A percentile compares a stretch with the other conserved stretches of the same genome.
These are phyloP conservation scores for Origma solitaria DNA, from an alignment of 2,113 vertebrate genomes.

Conservation along the genomic window DNA sequence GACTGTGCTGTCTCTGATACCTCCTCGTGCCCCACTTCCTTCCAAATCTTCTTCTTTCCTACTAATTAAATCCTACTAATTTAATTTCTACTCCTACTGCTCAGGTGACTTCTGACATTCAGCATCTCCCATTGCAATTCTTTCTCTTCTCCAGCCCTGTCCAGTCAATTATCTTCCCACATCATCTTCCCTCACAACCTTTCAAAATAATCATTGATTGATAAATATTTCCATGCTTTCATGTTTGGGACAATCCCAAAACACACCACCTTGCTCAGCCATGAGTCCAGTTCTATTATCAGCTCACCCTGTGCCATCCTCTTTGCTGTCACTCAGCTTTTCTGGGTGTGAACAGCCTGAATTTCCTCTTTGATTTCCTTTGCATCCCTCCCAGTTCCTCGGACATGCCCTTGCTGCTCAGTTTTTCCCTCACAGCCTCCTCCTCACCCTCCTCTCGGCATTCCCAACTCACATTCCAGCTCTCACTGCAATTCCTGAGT, in stretches of 20 bases:
- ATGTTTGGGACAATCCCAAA: not conserved
- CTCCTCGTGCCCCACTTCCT: not conserved
- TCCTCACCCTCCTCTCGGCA: not conserved
- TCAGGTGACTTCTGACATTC: not conserved
- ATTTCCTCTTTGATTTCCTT: not conserved
- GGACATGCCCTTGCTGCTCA: not conserved
- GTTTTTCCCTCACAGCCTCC: not conserved
- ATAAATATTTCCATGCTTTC: not conserved
- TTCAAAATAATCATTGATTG: not conserved
- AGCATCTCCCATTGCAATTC: not conserved
- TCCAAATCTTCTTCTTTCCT: not conserved
- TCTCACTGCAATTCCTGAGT: not conserved
- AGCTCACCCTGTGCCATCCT: not conserved
- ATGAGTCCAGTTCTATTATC: not conserved
- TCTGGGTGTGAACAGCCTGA: not conserved
- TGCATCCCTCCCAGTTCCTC: not conserved
- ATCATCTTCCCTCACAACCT: not conserved
- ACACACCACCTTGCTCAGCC: not conserved
- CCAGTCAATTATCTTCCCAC: not conserved
- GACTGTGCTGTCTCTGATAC: not conserved
- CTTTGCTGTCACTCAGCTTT: not conserved
- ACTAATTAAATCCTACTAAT: not conserved
- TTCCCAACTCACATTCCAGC: not conserved
- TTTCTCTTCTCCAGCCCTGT: not conserved
- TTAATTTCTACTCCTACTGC: not conserved